Conservation (phyloP, 2,888 invertebrate genomes). For the Sminthurides aquaticus region DNA sequence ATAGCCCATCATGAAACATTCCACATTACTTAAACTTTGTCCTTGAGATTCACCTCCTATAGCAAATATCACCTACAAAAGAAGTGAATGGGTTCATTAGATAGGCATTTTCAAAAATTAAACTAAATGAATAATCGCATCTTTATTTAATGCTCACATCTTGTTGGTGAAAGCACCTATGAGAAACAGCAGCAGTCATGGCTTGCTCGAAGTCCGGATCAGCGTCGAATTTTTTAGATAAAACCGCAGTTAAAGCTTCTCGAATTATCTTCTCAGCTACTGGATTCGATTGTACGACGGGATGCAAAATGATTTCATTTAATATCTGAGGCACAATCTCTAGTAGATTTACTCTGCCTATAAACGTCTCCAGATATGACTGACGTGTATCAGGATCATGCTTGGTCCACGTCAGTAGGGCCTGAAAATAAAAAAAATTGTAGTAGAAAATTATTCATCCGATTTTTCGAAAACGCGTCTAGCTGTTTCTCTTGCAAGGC, state of each 20-base stretch:
- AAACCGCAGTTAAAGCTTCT: conserved; percentile 33
- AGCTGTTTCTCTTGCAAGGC: too few relatives aligned
- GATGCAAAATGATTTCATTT: conserved; percentile 42
- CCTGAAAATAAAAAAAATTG: conserved; percentile 28
- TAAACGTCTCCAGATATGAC: conserved; percentile 35
- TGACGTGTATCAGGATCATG: conserved; percentile 36
- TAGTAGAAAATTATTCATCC: not conserved
- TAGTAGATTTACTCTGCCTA: conserved; percentile 41
- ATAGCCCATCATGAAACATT: conserved; percentile 45
- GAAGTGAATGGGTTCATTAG: too few relatives aligned
- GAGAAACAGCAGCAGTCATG: conserved; percentile 3
- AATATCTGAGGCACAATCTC: conserved; percentile 43
- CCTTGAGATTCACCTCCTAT: conserved; percentile 46
- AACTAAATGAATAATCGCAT: not conserved
- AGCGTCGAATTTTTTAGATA: conserved; percentile 41
- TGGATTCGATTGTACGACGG: conserved; percentile 30
- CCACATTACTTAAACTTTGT: conserved; percentile 44
- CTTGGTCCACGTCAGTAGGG: conserved; percentile 43
- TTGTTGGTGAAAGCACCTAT: conserved; percentile 38
- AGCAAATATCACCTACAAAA: conserved; percentile 44
- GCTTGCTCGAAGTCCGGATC: conserved; percentile 25
- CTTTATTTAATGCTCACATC: conserved; percentile 30
- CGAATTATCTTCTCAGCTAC: conserved; percentile 34
- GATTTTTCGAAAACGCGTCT: not conserved
- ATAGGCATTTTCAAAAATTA: too few relatives aligned